Percentiles rank a stretch among this genome's conserved stretches.
Conservation (phyloP, 2,797 vertebrate species). For the Ispidina picta region DNA sequence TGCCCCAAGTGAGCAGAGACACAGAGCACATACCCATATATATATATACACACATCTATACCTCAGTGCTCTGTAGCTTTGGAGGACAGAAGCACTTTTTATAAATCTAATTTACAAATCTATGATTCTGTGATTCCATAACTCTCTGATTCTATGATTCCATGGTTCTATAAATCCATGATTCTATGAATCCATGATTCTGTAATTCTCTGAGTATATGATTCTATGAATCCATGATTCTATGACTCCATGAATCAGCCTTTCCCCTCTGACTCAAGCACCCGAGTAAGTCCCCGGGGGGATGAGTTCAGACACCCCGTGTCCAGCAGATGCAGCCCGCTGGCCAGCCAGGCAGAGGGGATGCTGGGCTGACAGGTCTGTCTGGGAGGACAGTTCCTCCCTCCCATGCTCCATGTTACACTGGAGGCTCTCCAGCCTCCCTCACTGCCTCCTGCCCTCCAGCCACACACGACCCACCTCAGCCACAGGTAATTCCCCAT, state of each 20-base stretch:
- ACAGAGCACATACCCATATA: background rate
- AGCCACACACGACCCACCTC: accelerated
- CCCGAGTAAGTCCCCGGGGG: accelerated
- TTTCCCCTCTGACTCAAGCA: background rate
- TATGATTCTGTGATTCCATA: too few relatives aligned
- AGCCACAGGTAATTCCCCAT: background rate
- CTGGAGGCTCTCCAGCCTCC: background rate
- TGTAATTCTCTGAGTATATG: too few relatives aligned
- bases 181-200: too few relatives aligned
- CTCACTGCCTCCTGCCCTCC: background rate
- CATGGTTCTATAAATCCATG: too few relatives aligned
- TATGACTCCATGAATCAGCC: background rate
- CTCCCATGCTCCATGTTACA: accelerated
- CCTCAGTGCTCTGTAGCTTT: background rate
- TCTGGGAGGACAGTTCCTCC: background rate
- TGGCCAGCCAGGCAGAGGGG: background rate
- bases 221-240: too few relatives aligned
- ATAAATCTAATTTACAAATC: too few relatives aligned
- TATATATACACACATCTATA: background rate
- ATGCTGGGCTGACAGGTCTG: accelerated
- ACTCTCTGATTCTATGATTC: too few relatives aligned
- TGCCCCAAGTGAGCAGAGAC: too few relatives aligned
- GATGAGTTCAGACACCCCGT: accelerated
- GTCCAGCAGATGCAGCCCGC: background rate
- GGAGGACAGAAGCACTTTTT: background rate